Evolutionary conservation across 2,113 vertebrate genomes (phyloP).

Genomic region (Halcyon malimbica): DNA sequence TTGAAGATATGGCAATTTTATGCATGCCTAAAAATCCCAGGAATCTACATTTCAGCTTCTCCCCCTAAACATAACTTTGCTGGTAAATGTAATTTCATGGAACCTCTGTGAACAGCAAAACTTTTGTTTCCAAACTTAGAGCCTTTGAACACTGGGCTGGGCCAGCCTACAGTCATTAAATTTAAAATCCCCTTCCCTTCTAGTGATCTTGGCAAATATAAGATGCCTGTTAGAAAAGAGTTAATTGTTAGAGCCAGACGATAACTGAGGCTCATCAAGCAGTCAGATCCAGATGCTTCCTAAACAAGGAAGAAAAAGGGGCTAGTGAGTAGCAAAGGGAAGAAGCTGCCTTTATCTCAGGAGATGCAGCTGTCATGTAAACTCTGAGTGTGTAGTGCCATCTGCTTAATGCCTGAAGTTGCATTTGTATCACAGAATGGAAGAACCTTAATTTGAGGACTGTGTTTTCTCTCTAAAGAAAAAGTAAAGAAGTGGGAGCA

Average conservation of each 20-base stretch:
- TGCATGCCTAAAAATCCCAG: background rate
- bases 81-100: background rate
- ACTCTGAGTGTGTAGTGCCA: background rate
- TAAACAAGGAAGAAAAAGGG: background rate
- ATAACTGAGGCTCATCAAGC: background rate
- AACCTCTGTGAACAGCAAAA: background rate
- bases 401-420: constrained; percentile 36
- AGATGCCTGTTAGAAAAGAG: background rate
- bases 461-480: background rate
- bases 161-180: background rate
- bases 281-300: background rate
- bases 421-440: background rate
- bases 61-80: background rate
- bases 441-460: background rate
- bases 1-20: background rate
- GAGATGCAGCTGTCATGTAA: constrained; percentile 28
- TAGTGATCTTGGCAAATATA: background rate
- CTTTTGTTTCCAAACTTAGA: background rate
- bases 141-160: background rate
- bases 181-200: background rate
- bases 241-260: background rate
- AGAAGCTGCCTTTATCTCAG: constrained; percentile 1
- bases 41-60: background rate
- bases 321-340: background rate
- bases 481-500: background rate